Conservation (phyloP, 2,113 vertebrate genomes). For the Ancistrus triradiatus region DNA sequence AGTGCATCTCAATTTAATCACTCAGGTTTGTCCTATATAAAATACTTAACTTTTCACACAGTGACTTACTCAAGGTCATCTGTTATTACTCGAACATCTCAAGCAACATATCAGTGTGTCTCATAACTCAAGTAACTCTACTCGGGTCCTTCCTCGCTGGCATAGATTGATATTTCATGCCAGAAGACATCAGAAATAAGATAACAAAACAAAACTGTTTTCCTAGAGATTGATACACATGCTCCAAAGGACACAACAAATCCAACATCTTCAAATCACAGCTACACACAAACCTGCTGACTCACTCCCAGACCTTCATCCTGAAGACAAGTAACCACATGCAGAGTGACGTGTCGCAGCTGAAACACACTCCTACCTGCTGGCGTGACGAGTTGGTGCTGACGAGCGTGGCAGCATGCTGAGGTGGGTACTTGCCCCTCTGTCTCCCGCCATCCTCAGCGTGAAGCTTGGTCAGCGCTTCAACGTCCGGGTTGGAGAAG, state of each 20-base stretch:
- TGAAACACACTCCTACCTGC: slow-evolving; percentile 11
- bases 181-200: too few relatives aligned
- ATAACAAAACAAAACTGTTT: too few relatives aligned
- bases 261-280: background rate
- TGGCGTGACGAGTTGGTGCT: slow-evolving; percentile 45
- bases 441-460: slow-evolving; percentile 90
- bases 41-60: too few relatives aligned
- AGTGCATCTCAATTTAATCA: too few relatives aligned
- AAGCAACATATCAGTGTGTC: too few relatives aligned
- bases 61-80: too few relatives aligned
- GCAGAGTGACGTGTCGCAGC: background rate
- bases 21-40: too few relatives aligned
- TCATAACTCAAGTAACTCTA: too few relatives aligned
- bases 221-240: background rate
- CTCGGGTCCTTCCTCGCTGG: too few relatives aligned
- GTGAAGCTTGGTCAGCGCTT: slow-evolving; percentile 87
- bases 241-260: background rate
- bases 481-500: slow-evolving; percentile 88
- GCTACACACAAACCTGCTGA: background rate
- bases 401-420: slow-evolving; percentile 50
- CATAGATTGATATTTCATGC: too few relatives aligned
- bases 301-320: background rate
- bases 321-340: background rate
- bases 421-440: slow-evolving; percentile 82
- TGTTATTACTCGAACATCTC: too few relatives aligned